phyloP scores from a whole-genome alignment of 2,113 vertebrate genomes.

The Mobula birostris region DNA sequence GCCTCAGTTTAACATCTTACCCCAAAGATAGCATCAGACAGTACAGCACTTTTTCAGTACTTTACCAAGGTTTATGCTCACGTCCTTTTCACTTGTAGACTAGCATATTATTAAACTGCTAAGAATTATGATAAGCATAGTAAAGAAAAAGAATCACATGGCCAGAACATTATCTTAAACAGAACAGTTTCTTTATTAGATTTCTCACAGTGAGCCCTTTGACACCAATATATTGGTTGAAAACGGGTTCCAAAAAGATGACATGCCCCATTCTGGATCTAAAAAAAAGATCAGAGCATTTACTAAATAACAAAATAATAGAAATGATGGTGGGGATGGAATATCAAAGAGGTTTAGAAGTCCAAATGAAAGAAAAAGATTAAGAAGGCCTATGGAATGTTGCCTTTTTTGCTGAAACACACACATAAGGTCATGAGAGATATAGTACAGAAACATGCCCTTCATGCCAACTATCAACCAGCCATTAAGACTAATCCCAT shows the following conservation, averaged over 20 bases:
- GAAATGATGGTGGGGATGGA: too few species aligned
- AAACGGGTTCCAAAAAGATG: background rate
- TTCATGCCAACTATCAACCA: too few species aligned
- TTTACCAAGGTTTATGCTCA: background rate
- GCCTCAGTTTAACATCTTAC: background rate
- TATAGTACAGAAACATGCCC: too few species aligned
- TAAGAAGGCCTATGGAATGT: background rate
- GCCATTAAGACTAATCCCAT: too few species aligned
- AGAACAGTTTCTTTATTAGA: background rate
- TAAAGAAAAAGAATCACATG: background rate
- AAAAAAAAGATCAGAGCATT: background rate
- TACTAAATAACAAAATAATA: background rate
- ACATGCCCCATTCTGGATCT: background rate
- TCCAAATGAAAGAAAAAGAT: background rate
- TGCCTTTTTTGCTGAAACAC: background rate
- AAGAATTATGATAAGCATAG: too few species aligned
- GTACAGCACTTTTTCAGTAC: background rate
- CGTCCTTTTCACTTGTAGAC: background rate
- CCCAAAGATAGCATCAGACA: background rate
- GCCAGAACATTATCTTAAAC: background rate
- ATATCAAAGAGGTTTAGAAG: background rate
- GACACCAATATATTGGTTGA: background rate
- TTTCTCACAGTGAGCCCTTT: background rate
- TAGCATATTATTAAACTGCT: too few species aligned
- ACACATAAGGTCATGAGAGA: too few species aligned